Conservation (phyloP, 2,888 invertebrate species). For the Selenia dentaria region DNA sequence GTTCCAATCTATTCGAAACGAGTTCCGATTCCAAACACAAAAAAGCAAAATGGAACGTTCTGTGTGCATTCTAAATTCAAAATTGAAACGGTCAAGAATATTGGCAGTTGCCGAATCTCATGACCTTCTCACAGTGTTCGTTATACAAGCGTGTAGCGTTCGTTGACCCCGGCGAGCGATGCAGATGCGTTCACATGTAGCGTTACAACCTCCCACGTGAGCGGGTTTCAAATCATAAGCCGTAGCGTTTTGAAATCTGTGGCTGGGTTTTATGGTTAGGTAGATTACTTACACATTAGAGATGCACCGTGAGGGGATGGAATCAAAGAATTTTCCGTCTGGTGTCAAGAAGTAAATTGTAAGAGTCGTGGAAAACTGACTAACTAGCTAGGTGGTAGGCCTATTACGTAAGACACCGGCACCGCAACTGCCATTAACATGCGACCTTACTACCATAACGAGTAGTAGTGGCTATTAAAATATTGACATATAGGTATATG, state of each 20-base stretch:
- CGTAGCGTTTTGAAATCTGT: slow-evolving; percentile 41
- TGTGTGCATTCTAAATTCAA: slow-evolving; percentile 35
- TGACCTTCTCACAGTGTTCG: slow-evolving; percentile 74
- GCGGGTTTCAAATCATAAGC: slow-evolving; percentile 34
- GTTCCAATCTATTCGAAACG: slow-evolving; percentile 17
- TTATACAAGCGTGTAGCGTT: slow-evolving; percentile 55
- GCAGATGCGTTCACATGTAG: slow-evolving; percentile 82
- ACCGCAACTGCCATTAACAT: no score
- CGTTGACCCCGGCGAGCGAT: slow-evolving; percentile 59
- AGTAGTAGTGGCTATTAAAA: no score
- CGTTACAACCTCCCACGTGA: slow-evolving; percentile 80
- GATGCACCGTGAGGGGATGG: no score
- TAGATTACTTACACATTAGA: no score
- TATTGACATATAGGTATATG: no score
- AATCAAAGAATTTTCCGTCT: no score
- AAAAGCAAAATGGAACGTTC: slow-evolving; percentile 32
- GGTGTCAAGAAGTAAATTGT: no score
- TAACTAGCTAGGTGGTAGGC: no score
- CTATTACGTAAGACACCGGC: no score
- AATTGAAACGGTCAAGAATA: slow-evolving; percentile 38
- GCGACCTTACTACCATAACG: no score
- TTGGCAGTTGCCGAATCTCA: slow-evolving; percentile 70
- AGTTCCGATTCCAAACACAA: slow-evolving; percentile 29
- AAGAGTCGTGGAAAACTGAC: no score
- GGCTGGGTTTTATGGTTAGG: no score